Percentiles rank a stretch among this genome's conserved stretches.
These are phyloP conservation scores for Caenorhabditis tropicalis DNA, from an alignment of 1,140 invertebrate genomes.

Conservation along the genomic window DNA sequence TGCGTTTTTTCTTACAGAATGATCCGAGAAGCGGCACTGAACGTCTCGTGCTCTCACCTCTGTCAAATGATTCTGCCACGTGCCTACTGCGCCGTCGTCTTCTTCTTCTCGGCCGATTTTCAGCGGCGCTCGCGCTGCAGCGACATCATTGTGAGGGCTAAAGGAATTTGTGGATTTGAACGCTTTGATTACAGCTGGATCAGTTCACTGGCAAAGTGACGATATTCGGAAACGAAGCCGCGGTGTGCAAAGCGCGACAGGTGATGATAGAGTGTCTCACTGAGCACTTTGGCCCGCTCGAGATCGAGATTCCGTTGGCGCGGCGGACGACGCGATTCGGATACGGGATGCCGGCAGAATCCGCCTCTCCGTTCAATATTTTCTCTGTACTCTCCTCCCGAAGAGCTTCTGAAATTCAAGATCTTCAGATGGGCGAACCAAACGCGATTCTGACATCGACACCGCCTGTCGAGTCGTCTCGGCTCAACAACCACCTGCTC, in stretches of 20 bases:
- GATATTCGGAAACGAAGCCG: neutral
- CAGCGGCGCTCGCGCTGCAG: neutral
- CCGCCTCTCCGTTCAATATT: neutral
- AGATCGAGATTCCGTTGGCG: neutral
- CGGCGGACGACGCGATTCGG: neutral
- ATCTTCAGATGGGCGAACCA: neutral
- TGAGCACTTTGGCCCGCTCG: neutral
- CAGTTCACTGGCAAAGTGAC: neutral
- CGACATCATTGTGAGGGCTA: neutral
- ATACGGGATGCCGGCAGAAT: neutral
- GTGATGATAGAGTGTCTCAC: constrained; percentile 22
- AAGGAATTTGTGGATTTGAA: too few species aligned
- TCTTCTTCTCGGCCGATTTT: constrained; percentile 7
- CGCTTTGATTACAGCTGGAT: neutral
- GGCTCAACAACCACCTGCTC: neutral
- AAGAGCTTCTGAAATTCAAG: neutral
- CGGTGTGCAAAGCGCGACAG: neutral
- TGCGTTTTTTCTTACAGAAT: neutral
- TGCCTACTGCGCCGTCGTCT: constrained; percentile 8
- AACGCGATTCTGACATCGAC: constrained; percentile 24
- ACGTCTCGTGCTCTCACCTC: neutral
- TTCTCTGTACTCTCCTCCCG: neutral
- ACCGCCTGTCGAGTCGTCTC: neutral
- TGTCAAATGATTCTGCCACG: neutral
- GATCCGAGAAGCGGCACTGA: constrained; percentile 8